Base-by-base conservation (phyloP, 1,140 invertebrate genomes). In the Camponotus vicinus region DNA sequence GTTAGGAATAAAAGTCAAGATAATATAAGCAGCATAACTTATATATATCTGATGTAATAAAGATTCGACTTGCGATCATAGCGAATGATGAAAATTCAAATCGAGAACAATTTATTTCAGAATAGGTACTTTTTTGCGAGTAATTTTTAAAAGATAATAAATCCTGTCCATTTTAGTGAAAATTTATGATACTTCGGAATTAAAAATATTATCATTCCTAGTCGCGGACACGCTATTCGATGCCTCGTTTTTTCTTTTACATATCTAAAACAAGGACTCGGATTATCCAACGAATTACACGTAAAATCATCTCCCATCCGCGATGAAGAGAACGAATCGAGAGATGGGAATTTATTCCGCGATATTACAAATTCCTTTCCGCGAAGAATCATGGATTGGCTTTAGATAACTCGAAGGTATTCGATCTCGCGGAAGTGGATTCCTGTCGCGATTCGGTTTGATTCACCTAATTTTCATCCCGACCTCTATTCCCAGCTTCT, bases 241-340 rank as follows among this genome's bases (percentile, higher is more conserved):
- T 32, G 32, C 3, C 11, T 21, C 13, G 37, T 55, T 52, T 42
- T 32, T 21, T 61, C 18, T 76, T 75, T 42, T 52, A 34, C 61
- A 45, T 49, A 78, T 78, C 55, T 27, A 63, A 34, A 40, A 32
- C 27, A 45, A 6, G 18, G 11, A 49, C 13, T 78, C 18, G 71
- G 21, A 64, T 49, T 78, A 67, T 86, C 32, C 87, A 89, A 90
- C 88, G 88, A 90, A 86, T 84, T 64, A 75, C 59, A 75, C 7
- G 34, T 15, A 63, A 69, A 85, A 79, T 52, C 27, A 59, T 45
- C 52, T 18, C 55, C 34, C 67, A 32, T 80, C 52, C 64, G 13
- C 21, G 21, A 13, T 0, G 7, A 40, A 5, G 9, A 13, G 13
- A 13, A 55, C n/a, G n/a, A 79, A 67, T 40, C 5, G 13, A 79